Percentiles rank a stretch among this genome's conserved stretches.
These are phyloP conservation scores for Neodiprion lecontei DNA, from an alignment of 1,140 invertebrate genomes.

Conservation along the genomic window DNA sequence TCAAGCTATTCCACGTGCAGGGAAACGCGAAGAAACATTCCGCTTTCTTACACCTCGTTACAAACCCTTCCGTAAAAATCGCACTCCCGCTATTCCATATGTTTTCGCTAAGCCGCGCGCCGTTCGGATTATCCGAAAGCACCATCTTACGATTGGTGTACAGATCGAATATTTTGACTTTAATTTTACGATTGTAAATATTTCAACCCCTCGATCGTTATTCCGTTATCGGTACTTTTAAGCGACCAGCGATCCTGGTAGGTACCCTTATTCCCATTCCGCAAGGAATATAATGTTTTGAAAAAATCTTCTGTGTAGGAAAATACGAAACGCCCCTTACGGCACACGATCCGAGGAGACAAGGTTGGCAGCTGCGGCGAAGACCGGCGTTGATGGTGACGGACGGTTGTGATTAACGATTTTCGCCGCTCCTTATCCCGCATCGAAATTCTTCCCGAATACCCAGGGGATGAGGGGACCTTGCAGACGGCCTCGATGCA, in stretches of 20 bases:
- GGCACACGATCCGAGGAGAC: neutral
- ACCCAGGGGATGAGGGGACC: neutral
- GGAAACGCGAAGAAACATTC: neutral
- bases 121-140: too few relatives aligned
- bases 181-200: too few relatives aligned
- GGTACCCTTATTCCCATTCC: too few relatives aligned
- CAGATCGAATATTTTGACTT: too few relatives aligned
- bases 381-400: conserved; percentile 2
- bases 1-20: neutral
- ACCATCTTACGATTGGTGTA: too few relatives aligned
- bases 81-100: neutral
- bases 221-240: too few relatives aligned
- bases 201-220: too few relatives aligned
- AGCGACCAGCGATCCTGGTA: too few relatives aligned
- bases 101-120: too few relatives aligned
- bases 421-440: neutral
- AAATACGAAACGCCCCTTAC: neutral
- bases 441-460: neutral
- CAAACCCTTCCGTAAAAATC: neutral
- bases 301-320: too few relatives aligned
- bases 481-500: neutral
- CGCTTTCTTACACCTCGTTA: neutral
- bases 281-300: too few relatives aligned
- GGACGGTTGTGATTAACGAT: conserved; percentile 13
- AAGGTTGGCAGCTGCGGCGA: neutral